Conservation (phyloP, 2,113 vertebrate species). For the Bettongia penicillata region DNA sequence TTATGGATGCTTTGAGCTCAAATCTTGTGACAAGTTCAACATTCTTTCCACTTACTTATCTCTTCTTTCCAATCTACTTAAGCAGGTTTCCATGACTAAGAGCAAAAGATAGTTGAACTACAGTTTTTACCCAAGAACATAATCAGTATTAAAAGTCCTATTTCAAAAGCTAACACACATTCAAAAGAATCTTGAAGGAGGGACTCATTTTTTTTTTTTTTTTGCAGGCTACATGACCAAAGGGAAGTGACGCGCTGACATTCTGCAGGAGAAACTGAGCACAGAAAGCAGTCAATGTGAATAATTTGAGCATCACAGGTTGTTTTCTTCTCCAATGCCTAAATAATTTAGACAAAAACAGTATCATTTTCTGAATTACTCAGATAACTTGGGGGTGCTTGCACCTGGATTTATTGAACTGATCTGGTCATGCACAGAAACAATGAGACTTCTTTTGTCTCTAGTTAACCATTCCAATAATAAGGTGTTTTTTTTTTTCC, state of each 20-base stretch:
- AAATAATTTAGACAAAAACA: neutral
- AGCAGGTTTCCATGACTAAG: neutral
- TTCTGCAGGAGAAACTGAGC: neutral
- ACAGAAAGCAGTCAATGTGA: neutral
- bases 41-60: neutral
- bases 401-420: neutral
- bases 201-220: neutral
- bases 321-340: neutral
- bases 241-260: neutral
- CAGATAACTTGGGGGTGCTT: neutral
- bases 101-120: neutral
- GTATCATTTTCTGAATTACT: neutral
- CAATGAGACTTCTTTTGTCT: neutral
- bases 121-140: neutral
- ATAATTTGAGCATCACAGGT: neutral
- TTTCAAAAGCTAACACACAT: neutral
- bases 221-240: neutral
- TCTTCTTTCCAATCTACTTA: neutral
- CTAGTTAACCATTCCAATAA: neutral
- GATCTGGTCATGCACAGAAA: neutral
- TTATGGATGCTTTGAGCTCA: neutral
- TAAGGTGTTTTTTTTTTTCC: slow-evolving; percentile 1
- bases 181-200: neutral
- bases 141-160: neutral
- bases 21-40: neutral